Conservation (phyloP, 2,888 invertebrate genomes). For the Corbicula japonica region DNA sequence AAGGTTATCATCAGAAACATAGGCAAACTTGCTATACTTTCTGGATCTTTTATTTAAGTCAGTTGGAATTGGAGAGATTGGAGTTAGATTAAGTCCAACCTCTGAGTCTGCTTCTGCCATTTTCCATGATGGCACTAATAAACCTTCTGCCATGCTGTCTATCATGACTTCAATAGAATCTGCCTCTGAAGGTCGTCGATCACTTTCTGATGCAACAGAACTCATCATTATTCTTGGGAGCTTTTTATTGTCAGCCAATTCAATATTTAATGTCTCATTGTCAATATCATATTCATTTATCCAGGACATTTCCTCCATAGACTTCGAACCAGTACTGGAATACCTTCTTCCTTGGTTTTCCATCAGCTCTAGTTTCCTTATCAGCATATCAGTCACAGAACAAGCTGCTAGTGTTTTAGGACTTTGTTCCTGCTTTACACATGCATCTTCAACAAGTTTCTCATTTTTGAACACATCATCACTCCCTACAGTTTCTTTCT, state of each 20-base stretch:
- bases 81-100: slow-evolving; percentile 35
- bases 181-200: slow-evolving; percentile 44
- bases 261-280: no score
- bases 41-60: slow-evolving; percentile 42
- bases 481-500: neutral
- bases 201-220: slow-evolving; percentile 27
- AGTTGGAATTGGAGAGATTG: slow-evolving; percentile 41
- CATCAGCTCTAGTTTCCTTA: neutral
- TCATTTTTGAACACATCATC: neutral
- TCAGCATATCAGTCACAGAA: slow-evolving; percentile 13
- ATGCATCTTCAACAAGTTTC: slow-evolving; percentile 16
- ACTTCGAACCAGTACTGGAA: neutral
- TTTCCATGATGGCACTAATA: slow-evolving; percentile 3
- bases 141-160: slow-evolving; percentile 51
- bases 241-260: neutral
- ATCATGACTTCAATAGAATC: slow-evolving; percentile 64
- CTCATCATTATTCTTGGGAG: slow-evolving; percentile 39
- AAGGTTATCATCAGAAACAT: slow-evolving; percentile 50
- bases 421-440: slow-evolving; percentile 1
- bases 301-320: slow-evolving; percentile 48
- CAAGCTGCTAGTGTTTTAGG: neutral
- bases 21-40: slow-evolving; percentile 54
- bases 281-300: slow-evolving; percentile 37
- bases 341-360: neutral
- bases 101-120: slow-evolving; percentile 45